phyloP scores from a whole-genome alignment of 1,140 invertebrate genomes.

The Atta cephalotes region DNA sequence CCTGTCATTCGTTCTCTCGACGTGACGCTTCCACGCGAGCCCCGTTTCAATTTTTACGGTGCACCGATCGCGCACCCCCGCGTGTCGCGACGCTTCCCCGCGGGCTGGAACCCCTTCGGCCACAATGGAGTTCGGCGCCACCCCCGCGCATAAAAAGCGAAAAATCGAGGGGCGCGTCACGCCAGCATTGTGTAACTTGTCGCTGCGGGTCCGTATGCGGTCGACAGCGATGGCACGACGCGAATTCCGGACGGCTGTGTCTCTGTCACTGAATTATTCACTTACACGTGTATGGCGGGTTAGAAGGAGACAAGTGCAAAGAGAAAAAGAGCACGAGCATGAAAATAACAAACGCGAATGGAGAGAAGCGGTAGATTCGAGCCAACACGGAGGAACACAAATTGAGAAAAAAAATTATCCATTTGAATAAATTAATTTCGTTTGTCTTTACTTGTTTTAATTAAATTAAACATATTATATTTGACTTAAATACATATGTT shows the following conservation, averaged over 20 bases:
- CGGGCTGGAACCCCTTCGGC: constrained; percentile 28
- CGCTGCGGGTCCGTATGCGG: constrained; percentile 54
- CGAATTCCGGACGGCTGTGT: constrained; percentile 66
- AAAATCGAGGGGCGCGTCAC: constrained; percentile 66
- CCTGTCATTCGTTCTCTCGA: constrained; percentile 57
- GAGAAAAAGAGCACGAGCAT: neutral
- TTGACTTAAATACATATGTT: too few species aligned
- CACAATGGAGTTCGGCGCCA: constrained; percentile 50
- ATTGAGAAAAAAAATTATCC: too few species aligned
- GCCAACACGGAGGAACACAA: neutral
- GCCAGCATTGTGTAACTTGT: constrained; percentile 61
- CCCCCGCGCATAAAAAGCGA: constrained; percentile 63
- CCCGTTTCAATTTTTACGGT: constrained; percentile 57
- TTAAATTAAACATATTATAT: too few species aligned
- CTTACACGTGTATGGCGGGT: constrained; percentile 61
- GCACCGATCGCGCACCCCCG: constrained; percentile 45
- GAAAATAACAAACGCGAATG: constrained; percentile 22
- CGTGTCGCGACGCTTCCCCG: constrained; percentile 50
- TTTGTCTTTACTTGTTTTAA: too few species aligned
- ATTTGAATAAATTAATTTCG: too few species aligned
- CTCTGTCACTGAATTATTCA: constrained; percentile 81
- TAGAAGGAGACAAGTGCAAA: constrained; percentile 43
- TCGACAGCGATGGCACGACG: constrained; percentile 64
- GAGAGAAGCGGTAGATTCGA: constrained; percentile 15
- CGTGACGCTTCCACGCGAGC: constrained; percentile 57